Base-by-base conservation (phyloP, 2,888 invertebrate genomes). In the Noctua pronuba region DNA sequence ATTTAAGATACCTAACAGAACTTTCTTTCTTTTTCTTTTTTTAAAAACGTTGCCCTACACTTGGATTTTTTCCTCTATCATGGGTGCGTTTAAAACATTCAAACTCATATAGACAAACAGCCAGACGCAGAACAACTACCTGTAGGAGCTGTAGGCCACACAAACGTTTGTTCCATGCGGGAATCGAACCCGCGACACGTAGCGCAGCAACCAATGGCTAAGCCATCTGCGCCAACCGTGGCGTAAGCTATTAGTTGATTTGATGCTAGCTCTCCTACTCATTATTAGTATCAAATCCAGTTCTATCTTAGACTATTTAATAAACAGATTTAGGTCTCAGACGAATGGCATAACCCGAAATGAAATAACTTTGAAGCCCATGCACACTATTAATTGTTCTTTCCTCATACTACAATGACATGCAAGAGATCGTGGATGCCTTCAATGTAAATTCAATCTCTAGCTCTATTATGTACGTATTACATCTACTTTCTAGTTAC, bases 401-500 rank as follows among this genome's bases (percentile, higher is more conserved):
- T 21, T 11, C 4, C 44, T 41, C n/a, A 16, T 41, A 28, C 2
- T 28, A 21, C 10, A 21, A 28, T 13, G 28, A 11, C 21, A 7
- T 21, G 21, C 21, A 44, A 21, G 7, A 28, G 11, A 41, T n/a
- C 18, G 13, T 58, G 28, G 16, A 58, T 28, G 4, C n/a, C n/a
- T 28, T 5, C 5, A 28, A n/a, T 55, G 11, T 52, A 24, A 13
- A 28, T 55, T 16, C 0, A 28, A 28, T 28, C 28, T 58, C 58
- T 58, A 28, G 16, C 28, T 60, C 31, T 58, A 18, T 18, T 38
- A 35, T 7, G 24, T 41, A 18, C 4, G n/a, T 76, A 2, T 41
- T 35, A 24, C 38, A n/a, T 65, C 55, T 18, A 31, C 38, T 83
- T 65, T 65, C 38, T 83, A 83, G 64, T 64, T 44, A 84, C 49